Conservation (phyloP, 2,888 invertebrate species). For the Automeris io region DNA sequence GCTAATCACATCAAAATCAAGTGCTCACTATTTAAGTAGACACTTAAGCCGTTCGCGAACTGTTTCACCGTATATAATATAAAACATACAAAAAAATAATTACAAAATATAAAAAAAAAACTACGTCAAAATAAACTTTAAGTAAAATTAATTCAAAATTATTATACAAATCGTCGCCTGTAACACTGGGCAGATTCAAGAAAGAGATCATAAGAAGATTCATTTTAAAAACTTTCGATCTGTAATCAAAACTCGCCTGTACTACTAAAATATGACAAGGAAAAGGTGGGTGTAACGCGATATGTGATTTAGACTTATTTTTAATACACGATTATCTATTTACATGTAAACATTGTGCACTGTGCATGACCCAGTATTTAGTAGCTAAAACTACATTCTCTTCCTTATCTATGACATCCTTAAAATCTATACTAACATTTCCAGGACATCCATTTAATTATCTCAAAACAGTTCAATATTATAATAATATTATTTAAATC, state of each 20-base stretch:
- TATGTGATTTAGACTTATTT: slow-evolving; percentile 70
- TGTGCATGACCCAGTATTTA: slow-evolving; percentile 70
- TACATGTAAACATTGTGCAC: slow-evolving; percentile 44
- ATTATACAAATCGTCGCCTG: slow-evolving; percentile 64
- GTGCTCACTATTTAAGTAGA: slow-evolving; percentile 30
- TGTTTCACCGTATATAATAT: slow-evolving; percentile 33
- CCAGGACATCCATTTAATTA: slow-evolving; percentile 50
- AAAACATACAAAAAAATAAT: slow-evolving; percentile 56
- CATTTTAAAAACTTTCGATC: slow-evolving; percentile 42
- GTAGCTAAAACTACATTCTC: slow-evolving; percentile 28
- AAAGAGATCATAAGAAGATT: slow-evolving; percentile 75
- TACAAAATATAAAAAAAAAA: slow-evolving; percentile 65
- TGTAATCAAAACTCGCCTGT: slow-evolving; percentile 36
- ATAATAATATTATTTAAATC: slow-evolving; percentile 37
- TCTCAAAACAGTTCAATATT: too few relatives aligned
- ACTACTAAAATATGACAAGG: slow-evolving; percentile 34
- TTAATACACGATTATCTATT: slow-evolving; percentile 45
- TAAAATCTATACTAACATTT: slow-evolving; percentile 12
- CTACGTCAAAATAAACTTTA: slow-evolving; percentile 64
- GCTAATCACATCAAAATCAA: slow-evolving; percentile 61
- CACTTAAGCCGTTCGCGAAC: slow-evolving; percentile 60
- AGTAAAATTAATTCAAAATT: slow-evolving; percentile 52
- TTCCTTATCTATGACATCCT: slow-evolving; percentile 31
- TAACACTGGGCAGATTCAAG: slow-evolving; percentile 74
- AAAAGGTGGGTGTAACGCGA: slow-evolving; percentile 58